A percentile compares a stretch with the other conserved stretches of the same genome.
Evolutionary conservation across 1,140 invertebrate species (phyloP).

Genomic region (Tetranychus urticae): DNA sequence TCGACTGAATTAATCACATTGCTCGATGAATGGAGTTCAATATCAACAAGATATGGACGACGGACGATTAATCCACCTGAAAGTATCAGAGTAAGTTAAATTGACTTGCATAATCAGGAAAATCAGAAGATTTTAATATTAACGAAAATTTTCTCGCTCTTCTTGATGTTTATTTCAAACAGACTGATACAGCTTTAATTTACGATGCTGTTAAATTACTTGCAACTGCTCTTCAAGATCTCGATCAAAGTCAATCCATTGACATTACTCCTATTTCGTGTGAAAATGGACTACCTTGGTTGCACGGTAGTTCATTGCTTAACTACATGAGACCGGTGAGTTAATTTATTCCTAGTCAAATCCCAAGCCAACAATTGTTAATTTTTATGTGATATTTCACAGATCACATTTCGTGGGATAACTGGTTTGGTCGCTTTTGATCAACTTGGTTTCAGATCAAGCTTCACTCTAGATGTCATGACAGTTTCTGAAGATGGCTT

Average conservation of each 20-base stretch:
- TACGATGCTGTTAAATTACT: conserved; percentile 24
- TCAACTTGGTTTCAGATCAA: conserved; percentile 68
- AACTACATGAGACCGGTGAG: conserved; percentile 93
- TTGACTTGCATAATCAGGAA: neutral
- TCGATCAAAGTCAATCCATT: conserved; percentile 17
- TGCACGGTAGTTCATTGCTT: conserved; percentile 71
- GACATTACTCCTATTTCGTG: conserved; percentile 17
- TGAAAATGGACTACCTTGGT: conserved; percentile 35
- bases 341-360: conserved; percentile 9
- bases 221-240: conserved; percentile 19
- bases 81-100: neutral
- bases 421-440: conserved; percentile 84
- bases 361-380: neutral
- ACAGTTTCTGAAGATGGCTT: conserved; percentile 29
- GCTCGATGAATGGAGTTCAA: conserved; percentile 1
- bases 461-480: conserved; percentile 71
- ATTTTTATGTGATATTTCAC: neutral
- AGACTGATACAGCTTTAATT: conserved; percentile 25
- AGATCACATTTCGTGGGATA: conserved; percentile 72
- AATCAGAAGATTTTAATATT: neutral
- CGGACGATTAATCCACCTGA: neutral
- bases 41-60: neutral
- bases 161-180: neutral
- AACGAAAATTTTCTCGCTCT: neutral
- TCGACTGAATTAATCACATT: conserved; percentile 3